Base-by-base conservation (phyloP, 2,113 vertebrate genomes). In the Embiotoca jacksoni region DNA sequence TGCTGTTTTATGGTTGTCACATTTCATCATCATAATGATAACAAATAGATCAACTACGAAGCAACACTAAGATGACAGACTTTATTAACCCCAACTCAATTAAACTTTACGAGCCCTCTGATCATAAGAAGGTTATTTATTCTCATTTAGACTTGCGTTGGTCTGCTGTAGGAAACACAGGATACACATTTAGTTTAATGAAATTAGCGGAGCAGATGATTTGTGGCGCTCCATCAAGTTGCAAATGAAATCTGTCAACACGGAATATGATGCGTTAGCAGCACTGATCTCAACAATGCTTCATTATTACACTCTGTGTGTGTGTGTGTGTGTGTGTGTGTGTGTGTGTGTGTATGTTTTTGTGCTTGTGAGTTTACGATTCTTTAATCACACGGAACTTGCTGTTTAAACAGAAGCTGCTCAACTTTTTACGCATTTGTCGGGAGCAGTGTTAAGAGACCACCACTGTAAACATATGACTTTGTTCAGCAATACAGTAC, bases 21-120 rank as follows among this genome's bases (percentile, higher is more conserved):
- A 80, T 89, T 90, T 82, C 77, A 90, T 92, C 91, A 88, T 78
- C 69, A 60, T 87, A 84, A 91, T 68, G 74, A 84, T 78, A 91
- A 91, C 91, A 93, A 92, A 92, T 88, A 81, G 66, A 87, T 90
- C 86, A 80, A 88, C 88, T 72, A 70, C 83, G 83, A 91, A 80
- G 83, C 80, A 80, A 86, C 54, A 65, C 60, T 84, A 86, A 91
- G 77, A 80, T 72, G 85, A 87, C 85, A 80, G 82, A 78, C 85
- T 93, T 90, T 90, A 92, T 93, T 87, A 93, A 93, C 83, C 89
- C 89, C 90, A 86, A 86, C 92, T 92, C 89, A 93, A 92, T 93
- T 92, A 92, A 85, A 87, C 84, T 50, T 81, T 92, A 93, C 76
- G 90, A 85, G 84, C 83, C 85, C 86, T 90, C 78, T 80, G 92